A percentile compares a stretch with the other conserved stretches of the same genome.
Evolutionary conservation across 2,888 invertebrate species (phyloP).

Genomic region (Mimachlamys varia): DNA sequence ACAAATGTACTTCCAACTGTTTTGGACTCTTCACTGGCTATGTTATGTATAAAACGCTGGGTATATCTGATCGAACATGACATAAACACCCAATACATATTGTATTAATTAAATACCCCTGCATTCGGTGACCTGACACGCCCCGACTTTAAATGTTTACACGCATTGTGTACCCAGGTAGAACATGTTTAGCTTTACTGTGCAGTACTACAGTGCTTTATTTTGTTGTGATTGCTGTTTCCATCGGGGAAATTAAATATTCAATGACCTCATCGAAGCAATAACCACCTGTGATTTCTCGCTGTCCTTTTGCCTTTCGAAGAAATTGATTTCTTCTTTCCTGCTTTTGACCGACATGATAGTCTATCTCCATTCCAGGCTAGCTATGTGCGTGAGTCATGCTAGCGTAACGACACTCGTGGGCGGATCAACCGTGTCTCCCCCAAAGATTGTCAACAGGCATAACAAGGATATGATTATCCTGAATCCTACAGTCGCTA

Average conservation of each 20-base stretch:
- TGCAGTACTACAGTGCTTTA: neutral
- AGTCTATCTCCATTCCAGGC: neutral
- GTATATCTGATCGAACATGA: no score
- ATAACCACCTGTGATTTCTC: slow-evolving; percentile 31
- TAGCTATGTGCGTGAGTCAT: neutral
- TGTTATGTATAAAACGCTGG: no score
- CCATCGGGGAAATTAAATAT: neutral
- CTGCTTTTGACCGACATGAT: slow-evolving; percentile 15
- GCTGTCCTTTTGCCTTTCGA: slow-evolving; percentile 18
- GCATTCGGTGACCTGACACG: neutral
- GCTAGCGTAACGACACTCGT: neutral
- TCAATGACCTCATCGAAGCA: neutral
- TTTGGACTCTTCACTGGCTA: neutral
- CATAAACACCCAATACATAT: no score
- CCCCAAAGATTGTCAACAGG: neutral
- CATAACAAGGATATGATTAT: neutral
- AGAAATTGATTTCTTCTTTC: slow-evolving; percentile 13
- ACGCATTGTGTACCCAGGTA: neutral
- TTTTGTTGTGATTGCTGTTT: neutral
- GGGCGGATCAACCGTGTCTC: neutral
- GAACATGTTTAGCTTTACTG: neutral
- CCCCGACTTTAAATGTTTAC: slow-evolving; percentile 20
- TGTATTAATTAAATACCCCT: no score
- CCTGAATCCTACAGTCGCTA: neutral
- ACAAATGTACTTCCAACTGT: no score